Evolutionary conservation across 1,140 invertebrate genomes (phyloP), one percentile per base, ranked within the genome.

Genomic region (Drosophila lacteicornis): DNA sequence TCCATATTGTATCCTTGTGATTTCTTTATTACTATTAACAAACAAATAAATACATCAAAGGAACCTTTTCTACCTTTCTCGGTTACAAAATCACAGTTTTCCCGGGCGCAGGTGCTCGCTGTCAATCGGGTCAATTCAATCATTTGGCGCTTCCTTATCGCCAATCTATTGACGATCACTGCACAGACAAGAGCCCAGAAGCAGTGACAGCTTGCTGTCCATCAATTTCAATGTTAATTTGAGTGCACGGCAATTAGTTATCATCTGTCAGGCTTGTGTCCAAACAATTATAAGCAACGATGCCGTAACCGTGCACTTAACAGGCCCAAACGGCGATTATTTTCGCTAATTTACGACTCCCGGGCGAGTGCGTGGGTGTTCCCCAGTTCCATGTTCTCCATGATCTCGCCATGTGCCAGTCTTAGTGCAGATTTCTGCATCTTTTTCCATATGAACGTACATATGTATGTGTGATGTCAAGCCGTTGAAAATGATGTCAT

Each of bases 201-300:
- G 49, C 67, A 75, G 65, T 88, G 69, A 84, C 30, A 69, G 55
- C 22, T 42, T 22, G 51, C 57, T 83, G 76, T 51, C 67, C 49
- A 63, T 79, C 66, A 79, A 71, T 74, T 75, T 88, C 84, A 80
- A 79, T 79, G 75, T 78, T 73, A 83, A 88, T 84, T 84, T 51
- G 80, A 90, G 77, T 84, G 84, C 73, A 71, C 47, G 47, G 85
- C 81, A 88, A 88, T 88, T 84, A 88, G 62, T 88, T 88, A 88
- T 78, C 84, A 87, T 84, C 84, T 88, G 84, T 87, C 83, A 88
- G 61, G 61, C 77, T 75, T 71, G 69, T 88, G 84, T 88, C 84
- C 73, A 84, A 88, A 88, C 84, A 88, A 88, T 88, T 80, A 87
- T 58, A 22, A 17, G 45, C 60, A 40, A 55, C 42, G 65, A 69